Percentiles rank a stretch among this genome's conserved stretches.
phyloP scores from a whole-genome alignment of 2,113 vertebrate genomes.

The Petrocephalus microphthalmus region DNA sequence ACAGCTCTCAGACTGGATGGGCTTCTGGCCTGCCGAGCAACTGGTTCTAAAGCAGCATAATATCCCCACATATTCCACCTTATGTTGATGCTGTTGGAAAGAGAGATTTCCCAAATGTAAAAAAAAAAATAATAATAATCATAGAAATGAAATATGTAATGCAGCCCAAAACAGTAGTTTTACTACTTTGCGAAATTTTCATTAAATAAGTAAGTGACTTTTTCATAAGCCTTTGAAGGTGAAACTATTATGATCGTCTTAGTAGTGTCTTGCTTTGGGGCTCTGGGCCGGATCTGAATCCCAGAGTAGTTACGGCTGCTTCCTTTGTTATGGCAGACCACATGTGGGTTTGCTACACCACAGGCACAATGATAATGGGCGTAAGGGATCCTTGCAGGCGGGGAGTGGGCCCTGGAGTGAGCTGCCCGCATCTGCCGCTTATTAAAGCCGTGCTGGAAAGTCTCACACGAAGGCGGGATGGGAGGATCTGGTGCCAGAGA shows the following conservation, averaged over 20 bases:
- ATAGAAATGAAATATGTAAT: not conserved
- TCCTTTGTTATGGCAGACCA: not conserved
- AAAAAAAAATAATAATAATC: not conserved
- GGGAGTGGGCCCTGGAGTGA: not conserved
- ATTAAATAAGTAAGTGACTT: not conserved
- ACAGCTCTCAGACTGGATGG: not conserved
- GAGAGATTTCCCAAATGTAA: not conserved
- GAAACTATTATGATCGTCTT: not conserved
- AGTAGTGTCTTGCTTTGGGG: not conserved
- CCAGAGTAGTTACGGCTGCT: not conserved
- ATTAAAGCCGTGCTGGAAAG: not conserved
- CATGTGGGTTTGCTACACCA: not conserved
- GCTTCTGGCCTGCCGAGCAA: not conserved
- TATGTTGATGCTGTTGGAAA: not conserved
- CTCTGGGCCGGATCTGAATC: not conserved
- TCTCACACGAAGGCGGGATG: not conserved
- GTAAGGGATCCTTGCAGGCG: not conserved
- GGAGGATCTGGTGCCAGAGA: not conserved
- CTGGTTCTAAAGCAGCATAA: not conserved
- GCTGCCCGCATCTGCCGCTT: not conserved
- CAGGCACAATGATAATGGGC: not conserved
- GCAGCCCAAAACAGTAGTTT: not conserved
- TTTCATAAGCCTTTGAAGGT: not conserved
- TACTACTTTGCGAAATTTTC: conserved; percentile 4
- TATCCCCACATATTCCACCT: not conserved